phyloP scores from a whole-genome alignment of 2,797 vertebrate genomes.

The Acanthornis magna region DNA sequence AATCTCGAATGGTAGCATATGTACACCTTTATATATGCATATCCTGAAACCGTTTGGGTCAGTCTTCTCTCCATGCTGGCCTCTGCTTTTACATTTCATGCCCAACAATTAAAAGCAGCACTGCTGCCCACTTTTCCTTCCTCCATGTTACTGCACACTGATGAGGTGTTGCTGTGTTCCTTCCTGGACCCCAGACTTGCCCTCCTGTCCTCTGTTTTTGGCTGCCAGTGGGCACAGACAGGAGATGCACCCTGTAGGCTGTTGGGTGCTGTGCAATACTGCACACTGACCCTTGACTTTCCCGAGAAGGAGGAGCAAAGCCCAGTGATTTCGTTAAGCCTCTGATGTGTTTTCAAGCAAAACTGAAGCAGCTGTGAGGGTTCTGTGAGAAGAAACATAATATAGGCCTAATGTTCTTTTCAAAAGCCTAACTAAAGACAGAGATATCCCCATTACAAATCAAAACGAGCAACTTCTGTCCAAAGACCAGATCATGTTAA shows the following conservation, averaged over 20 bases:
- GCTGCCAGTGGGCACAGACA: background rate
- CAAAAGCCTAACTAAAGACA: slow-evolving; percentile 4
- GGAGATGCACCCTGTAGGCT: background rate
- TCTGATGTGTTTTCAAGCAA: background rate
- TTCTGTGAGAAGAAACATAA: slow-evolving; percentile 5
- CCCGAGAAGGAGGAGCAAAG: background rate
- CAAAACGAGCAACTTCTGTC: slow-evolving; percentile 11
- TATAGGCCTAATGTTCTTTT: background rate
- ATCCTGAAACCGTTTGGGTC: background rate
- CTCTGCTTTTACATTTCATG: background rate
- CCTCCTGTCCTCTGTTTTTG: background rate
- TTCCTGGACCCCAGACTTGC: background rate
- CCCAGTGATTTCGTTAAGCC: background rate
- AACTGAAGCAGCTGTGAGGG: background rate
- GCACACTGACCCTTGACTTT: background rate
- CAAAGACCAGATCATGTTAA: background rate
- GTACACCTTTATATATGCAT: background rate
- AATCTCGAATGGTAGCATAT: background rate
- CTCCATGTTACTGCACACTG: accelerated
- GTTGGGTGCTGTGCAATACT: background rate
- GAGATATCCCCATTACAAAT: slow-evolving; percentile 40
- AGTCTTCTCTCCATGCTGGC: background rate
- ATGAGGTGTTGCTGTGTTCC: background rate
- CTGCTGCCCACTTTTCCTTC: background rate
- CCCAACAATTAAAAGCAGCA: accelerated